Conservation (phyloP, 2,113 vertebrate genomes). For the Glaucomys volans region DNA sequence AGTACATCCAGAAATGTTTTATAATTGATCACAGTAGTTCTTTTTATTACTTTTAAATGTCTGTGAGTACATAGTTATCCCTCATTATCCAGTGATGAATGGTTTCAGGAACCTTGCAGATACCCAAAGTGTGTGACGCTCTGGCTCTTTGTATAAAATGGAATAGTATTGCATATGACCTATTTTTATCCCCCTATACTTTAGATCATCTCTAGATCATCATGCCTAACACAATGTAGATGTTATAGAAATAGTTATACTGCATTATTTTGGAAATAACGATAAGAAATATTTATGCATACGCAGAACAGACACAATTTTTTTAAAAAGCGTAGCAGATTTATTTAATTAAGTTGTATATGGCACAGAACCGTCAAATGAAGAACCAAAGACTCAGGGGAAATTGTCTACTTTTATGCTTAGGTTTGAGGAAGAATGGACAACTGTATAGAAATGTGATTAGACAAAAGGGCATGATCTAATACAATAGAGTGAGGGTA, state of each 20-base stretch:
- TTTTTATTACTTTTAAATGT: slow-evolving; percentile 12
- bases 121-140: neutral
- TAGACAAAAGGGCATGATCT: neutral
- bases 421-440: too few relatives aligned
- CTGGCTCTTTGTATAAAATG: neutral
- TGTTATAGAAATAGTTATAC: neutral
- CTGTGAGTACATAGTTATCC: neutral
- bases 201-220: neutral
- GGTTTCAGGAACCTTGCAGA: neutral
- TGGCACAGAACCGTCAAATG: neutral
- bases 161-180: neutral
- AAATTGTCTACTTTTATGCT: neutral
- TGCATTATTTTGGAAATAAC: neutral
- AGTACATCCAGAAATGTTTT: neutral
- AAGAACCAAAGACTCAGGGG: neutral
- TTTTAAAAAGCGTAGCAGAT: neutral
- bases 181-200: neutral
- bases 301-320: neutral
- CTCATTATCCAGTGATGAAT: neutral
- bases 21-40: neutral
- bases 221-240: neutral
- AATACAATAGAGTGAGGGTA: neutral
- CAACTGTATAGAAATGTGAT: too few relatives aligned
- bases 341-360: neutral
- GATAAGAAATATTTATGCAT: neutral